Percentiles rank a stretch among this genome's conserved stretches.
Conservation (phyloP, 2,113 vertebrate species). For the Orcinus orca region DNA sequence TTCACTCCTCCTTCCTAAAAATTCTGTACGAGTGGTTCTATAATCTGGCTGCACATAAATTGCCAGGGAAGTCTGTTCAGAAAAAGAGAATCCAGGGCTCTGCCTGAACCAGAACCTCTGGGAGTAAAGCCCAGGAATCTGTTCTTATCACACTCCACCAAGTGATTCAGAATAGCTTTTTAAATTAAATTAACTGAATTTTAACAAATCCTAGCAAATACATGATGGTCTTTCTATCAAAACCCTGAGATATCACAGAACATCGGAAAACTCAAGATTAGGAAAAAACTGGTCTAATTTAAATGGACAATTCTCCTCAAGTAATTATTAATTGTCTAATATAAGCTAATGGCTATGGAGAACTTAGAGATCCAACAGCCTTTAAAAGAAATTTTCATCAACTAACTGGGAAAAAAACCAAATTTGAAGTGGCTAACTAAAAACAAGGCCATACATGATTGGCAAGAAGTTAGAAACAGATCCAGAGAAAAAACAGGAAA, state of each 20-base stretch:
- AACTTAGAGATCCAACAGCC: not conserved
- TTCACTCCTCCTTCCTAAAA: not conserved
- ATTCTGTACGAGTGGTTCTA: not conserved
- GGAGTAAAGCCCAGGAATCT: not conserved
- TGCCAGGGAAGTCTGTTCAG: not conserved
- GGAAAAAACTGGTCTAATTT: not conserved
- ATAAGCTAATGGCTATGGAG: not conserved
- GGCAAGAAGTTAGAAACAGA: not conserved
- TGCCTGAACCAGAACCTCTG: not conserved
- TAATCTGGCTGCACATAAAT: not conserved
- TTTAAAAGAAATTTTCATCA: not conserved
- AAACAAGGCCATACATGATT: not conserved
- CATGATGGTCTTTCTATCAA: not conserved
- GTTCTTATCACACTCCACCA: not conserved
- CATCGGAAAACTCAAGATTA: conserved; percentile 25
- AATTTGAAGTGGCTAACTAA: conserved; percentile 14
- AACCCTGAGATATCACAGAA: not conserved
- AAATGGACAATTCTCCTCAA: conserved; percentile 21
- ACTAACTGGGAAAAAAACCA: not conserved
- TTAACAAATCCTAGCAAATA: conserved; percentile 12
- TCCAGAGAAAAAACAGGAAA: not conserved
- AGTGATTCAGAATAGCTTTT: not conserved
- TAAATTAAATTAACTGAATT: conserved; percentile 1
- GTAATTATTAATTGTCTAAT: not conserved
- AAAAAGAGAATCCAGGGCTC: not conserved